Conservation (phyloP, 2,888 invertebrate genomes). For the Dryomyza anilis region DNA sequence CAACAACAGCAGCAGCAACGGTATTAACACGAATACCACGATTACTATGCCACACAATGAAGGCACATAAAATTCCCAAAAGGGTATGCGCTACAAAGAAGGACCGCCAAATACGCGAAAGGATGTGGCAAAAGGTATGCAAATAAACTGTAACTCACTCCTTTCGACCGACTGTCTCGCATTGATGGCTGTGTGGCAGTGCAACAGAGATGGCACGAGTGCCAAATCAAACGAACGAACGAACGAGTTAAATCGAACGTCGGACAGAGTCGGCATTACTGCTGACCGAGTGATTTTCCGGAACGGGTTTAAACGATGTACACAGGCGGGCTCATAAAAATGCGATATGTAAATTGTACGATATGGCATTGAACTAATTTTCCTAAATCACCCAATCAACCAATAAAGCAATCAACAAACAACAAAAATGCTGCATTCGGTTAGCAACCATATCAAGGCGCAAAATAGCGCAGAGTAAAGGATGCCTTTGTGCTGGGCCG, state of each 20-base stretch:
- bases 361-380: constrained; percentile 20
- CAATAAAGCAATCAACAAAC: constrained; percentile 11
- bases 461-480: neutral
- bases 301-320: constrained; percentile 1
- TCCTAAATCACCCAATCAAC: constrained; percentile 8
- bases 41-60: constrained; percentile 18
- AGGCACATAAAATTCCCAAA: constrained; percentile 1
- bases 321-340: constrained; percentile 13
- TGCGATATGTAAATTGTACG: neutral
- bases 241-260: neutral
- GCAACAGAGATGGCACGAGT: too few species aligned
- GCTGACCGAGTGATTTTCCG: neutral
- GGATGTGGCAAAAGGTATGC: neutral
- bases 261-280: neutral
- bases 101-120: neutral
- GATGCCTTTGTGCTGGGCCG: neutral
- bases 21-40: constrained; percentile 10
- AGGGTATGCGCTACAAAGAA: neutral
- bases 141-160: constrained; percentile 8
- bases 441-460: neutral
- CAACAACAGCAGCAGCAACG: constrained; percentile 26
- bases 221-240: too few species aligned
- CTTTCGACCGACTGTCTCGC: neutral
- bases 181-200: neutral
- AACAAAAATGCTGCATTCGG: neutral